These are phyloP conservation scores for Rallus limicola DNA, from an alignment of 2,113 vertebrate genomes.

Conservation along the genomic window DNA sequence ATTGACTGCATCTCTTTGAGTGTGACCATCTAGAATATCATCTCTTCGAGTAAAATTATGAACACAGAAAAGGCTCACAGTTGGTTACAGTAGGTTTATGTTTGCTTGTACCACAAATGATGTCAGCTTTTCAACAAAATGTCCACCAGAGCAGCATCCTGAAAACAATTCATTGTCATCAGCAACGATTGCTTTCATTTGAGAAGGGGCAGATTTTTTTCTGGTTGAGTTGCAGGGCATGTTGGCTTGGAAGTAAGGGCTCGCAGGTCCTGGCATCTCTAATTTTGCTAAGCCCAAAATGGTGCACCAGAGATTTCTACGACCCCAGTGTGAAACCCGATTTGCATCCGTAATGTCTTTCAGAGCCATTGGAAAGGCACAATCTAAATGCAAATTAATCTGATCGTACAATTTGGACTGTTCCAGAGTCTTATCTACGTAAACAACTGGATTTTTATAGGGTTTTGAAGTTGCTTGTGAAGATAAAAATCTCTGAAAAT, in stretches of 20 bases:
- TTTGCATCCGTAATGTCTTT: background rate
- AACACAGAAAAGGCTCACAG: background rate
- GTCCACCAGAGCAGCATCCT: background rate
- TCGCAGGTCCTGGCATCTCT: background rate
- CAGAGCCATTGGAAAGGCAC: background rate
- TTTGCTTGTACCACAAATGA: background rate
- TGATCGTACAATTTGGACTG: background rate
- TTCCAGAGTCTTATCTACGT: background rate
- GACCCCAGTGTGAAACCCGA: background rate
- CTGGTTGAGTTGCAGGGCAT: background rate
- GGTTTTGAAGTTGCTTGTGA: background rate
- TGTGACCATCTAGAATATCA: background rate
- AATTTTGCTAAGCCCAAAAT: background rate
- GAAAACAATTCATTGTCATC: background rate
- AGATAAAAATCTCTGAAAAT: conserved; percentile 41
- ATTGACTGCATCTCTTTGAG: too few species aligned
- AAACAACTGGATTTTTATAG: background rate
- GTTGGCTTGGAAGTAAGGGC: background rate
- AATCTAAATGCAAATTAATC: conserved; percentile 18
- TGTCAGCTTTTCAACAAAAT: background rate
- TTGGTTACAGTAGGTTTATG: background rate
- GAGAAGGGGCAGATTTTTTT: background rate
- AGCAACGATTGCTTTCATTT: background rate
- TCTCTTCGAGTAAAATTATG: background rate
- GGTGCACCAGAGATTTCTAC: background rate